Base-by-base conservation (phyloP, 1,140 invertebrate genomes). In the Bicyclus anynana region DNA sequence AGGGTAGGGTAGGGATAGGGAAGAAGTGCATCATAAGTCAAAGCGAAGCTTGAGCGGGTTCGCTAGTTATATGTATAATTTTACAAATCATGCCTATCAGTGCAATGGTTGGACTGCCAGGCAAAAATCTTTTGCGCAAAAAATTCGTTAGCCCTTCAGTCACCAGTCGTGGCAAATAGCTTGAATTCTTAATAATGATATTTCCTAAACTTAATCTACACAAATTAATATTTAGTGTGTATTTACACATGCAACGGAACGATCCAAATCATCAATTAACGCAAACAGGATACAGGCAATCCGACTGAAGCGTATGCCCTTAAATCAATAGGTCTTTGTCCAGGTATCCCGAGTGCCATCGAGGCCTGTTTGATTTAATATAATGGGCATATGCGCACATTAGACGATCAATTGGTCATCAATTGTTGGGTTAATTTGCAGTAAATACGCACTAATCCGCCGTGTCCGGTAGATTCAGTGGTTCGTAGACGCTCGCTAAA, bases 321-420 rank as follows among this genome's bases (percentile, higher is more conserved):
- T 84, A 85, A 85, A 84, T 85, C 82, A 85, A 74, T 65, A 61
- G 77, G 83, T 78, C 74, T 79, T 84, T 85, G 77, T 83, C 49
- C 75, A 79, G 80, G 78, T 85, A 77, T 63, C 53, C 66, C 51
- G 66, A 72, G 69, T 63, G 59, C 69, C 58, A 65, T 71, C 63
- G 54, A 65, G 62, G 64, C 67, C 67, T 65, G 65, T 69, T 79
- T 84, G 83, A 86, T 86, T 85, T 86, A 84, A 85, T 82, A 82
- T 79, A 82, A 85, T 84, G 74, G 77, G 69, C 74, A 65, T 71
- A 67, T 71, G 77, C 53, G 75, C 65, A 73, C 77, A 85, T 84
- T 82, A 82, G 72, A 78, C 83, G 79, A 84, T 84, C 80, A 84
- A 84, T 85, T 80, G 82, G 64, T 76, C 77, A 80, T 85, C 75